Evolutionary conservation across 1,140 invertebrate species (phyloP).

Genomic region (Lucilia cuprina): DNA sequence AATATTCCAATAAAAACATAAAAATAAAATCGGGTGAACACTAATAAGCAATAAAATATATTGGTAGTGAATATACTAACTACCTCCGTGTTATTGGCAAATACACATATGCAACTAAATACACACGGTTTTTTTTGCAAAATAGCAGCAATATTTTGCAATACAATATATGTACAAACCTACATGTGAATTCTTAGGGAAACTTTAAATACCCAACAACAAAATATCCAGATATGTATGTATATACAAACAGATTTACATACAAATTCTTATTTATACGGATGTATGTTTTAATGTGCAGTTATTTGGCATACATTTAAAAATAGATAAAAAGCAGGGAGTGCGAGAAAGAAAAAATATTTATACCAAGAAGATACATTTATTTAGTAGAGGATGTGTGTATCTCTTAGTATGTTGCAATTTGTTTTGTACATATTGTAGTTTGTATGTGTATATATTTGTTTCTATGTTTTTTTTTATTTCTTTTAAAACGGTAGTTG

Average conservation of each 20-base stretch:
- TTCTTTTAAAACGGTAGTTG: slow-evolving; percentile 19
- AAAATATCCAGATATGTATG: not conserved
- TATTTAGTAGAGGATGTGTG: not conserved
- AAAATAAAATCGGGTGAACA: not conserved
- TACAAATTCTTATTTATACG: not conserved
- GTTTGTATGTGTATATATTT: not conserved
- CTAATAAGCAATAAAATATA: not conserved
- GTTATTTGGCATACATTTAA: not conserved
- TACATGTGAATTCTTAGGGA: not conserved
- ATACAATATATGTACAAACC: not conserved
- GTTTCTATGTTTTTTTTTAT: not conserved
- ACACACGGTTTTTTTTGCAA: not conserved
- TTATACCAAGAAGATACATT: not conserved
- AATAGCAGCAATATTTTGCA: not conserved
- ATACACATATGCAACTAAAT: not conserved
- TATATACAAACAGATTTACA: not conserved
- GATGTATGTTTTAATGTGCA: not conserved
- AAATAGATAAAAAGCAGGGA: not conserved
- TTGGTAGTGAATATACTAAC: not conserved
- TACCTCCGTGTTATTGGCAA: not conserved
- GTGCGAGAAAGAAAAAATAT: not conserved
- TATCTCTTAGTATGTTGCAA: not conserved
- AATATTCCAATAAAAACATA: too few species aligned
- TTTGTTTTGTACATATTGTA: not conserved
- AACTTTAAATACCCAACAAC: not conserved